Conservation (phyloP, 2,888 invertebrate genomes). For the Melieria crassipennis region DNA sequence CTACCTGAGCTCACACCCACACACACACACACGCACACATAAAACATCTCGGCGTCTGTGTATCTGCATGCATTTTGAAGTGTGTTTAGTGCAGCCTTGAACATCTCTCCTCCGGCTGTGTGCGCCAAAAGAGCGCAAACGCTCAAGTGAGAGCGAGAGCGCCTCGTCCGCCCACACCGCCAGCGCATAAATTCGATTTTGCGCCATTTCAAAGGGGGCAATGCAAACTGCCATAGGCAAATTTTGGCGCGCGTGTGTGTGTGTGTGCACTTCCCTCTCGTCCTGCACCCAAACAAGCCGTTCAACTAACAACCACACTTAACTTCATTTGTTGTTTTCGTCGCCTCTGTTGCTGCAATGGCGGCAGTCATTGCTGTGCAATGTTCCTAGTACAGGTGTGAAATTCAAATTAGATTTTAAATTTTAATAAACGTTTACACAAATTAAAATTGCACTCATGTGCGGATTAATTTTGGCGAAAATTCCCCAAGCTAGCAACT, state of each 20-base stretch:
- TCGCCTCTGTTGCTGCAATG: conserved; percentile 45
- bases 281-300: background rate
- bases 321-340: conserved; percentile 49
- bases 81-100: conserved; percentile 29
- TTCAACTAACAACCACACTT: conserved; percentile 8
- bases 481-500: too few relatives aligned
- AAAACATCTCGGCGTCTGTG: background rate
- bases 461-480: too few relatives aligned
- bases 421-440: conserved; percentile 56
- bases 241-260: too few relatives aligned
- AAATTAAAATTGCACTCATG: conserved; percentile 50
- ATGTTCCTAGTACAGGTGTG: conserved; percentile 44
- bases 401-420: conserved; percentile 61
- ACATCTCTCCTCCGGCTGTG: conserved; percentile 7
- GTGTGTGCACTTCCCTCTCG: too few relatives aligned
- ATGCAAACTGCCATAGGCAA: too few relatives aligned
- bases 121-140: too few relatives aligned
- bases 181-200: too few relatives aligned
- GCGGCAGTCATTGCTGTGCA: background rate
- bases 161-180: too few relatives aligned
- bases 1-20: conserved; percentile 22
- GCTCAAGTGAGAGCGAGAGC: too few relatives aligned
- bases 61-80: background rate
- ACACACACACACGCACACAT: conserved; percentile 2
- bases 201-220: too few relatives aligned